Percentiles rank a stretch among this genome's conserved stretches.
Conservation (phyloP, 2,797 vertebrate species). For the Gobionotothen gibberifrons region DNA sequence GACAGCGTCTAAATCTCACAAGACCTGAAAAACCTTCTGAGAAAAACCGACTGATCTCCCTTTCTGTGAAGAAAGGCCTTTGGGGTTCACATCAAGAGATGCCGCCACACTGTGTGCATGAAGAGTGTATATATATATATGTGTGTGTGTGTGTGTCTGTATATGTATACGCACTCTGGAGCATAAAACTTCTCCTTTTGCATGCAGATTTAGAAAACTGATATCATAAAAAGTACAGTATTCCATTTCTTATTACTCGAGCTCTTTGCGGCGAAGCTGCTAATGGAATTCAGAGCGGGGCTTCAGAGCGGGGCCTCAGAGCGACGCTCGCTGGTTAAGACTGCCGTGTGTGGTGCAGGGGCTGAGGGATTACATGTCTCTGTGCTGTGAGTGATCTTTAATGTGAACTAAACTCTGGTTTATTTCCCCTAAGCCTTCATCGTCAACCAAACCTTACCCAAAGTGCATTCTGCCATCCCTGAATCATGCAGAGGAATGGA, state of each 20-base stretch:
- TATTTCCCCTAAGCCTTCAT: conserved; percentile 49
- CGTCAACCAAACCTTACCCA: conserved; percentile 41
- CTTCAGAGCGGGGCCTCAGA: conserved; percentile 2
- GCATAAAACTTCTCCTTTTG: conserved; percentile 67
- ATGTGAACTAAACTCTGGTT: conserved; percentile 40
- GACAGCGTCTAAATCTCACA: conserved; percentile 6
- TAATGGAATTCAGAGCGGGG: conserved; percentile 20
- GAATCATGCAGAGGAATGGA: conserved; percentile 67
- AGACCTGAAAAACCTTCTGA: conserved; percentile 25
- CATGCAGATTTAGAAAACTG: conserved; percentile 62
- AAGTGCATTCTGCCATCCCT: conserved; percentile 67
- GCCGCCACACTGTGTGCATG: conserved; percentile 2
- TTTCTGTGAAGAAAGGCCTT: conserved; percentile 7
- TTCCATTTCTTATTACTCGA: conserved; percentile 53
- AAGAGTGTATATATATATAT: not conserved
- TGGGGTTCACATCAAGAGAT: conserved; percentile 26
- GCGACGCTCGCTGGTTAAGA: conserved; percentile 35
- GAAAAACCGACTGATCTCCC: conserved; percentile 21
- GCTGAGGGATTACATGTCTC: conserved; percentile 53
- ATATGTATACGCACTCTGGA: conserved; percentile 27
- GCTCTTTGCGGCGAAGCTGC: conserved; percentile 42
- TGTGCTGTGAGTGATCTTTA: conserved; percentile 57
- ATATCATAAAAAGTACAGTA: conserved; percentile 44
- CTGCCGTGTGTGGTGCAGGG: conserved; percentile 21
- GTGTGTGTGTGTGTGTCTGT: too few relatives aligned